Conservation (phyloP, 2,113 vertebrate species). For the Prietella phreatophila region DNA sequence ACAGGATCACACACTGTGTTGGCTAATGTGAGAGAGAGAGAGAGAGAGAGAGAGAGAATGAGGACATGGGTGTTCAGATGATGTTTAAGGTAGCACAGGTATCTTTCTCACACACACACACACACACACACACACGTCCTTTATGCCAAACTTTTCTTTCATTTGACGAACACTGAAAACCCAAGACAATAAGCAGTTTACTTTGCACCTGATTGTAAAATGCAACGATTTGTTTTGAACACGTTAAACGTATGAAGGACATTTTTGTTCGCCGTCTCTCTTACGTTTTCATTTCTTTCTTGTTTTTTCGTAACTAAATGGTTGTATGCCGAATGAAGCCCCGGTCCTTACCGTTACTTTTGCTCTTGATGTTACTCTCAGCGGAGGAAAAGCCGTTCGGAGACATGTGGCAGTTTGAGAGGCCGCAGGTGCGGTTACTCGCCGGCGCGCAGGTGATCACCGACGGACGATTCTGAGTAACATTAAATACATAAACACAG, state of each 20-base stretch:
- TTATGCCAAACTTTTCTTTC: neutral
- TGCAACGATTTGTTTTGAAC: too few species aligned
- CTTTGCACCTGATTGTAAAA: too few species aligned
- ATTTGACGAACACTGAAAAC: too few species aligned
- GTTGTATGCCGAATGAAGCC: neutral
- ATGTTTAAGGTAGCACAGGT: too few species aligned
- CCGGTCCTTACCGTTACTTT: constrained; percentile 61
- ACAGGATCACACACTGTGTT: constrained; percentile 87
- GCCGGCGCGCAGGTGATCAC: constrained; percentile 94
- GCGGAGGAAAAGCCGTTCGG: constrained; percentile 79
- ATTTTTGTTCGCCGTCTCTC: neutral
- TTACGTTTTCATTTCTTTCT: neutral
- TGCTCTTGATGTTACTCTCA: constrained; percentile 66
- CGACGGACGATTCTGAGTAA: constrained; percentile 87
- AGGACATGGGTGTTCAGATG: too few species aligned
- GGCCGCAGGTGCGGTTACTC: constrained; percentile 87
- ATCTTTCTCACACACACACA: neutral
- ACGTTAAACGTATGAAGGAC: neutral
- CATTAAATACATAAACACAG: constrained; percentile 5
- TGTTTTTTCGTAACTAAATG: neutral
- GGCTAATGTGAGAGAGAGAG: constrained; percentile 63
- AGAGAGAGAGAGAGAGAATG: neutral
- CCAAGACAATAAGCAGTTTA: too few species aligned
- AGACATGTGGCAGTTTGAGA: constrained; percentile 86
- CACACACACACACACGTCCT: neutral